These are phyloP conservation scores for Okamejei kenojei DNA, from an alignment of 2,797 vertebrate genomes.

Conservation along the genomic window DNA sequence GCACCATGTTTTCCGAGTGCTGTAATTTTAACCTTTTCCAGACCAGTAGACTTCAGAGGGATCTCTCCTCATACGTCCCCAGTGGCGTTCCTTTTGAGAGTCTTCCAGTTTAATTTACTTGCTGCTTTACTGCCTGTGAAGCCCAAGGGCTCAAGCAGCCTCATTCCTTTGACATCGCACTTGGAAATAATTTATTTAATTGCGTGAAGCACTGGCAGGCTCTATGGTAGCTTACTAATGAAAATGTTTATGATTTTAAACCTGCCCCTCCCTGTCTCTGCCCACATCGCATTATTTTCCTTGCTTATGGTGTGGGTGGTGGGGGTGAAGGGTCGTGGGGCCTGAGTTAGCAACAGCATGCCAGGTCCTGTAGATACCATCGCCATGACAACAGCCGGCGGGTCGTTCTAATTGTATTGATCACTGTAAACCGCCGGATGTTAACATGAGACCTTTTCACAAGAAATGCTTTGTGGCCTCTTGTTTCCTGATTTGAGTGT, in stretches of 20 bases:
- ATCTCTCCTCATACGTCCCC: neutral
- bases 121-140: slow-evolving; percentile 14
- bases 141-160: neutral
- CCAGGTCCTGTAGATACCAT: slow-evolving; percentile 20
- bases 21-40: neutral
- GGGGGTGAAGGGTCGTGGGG: too few relatives aligned
- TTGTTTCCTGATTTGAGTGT: neutral
- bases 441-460: neutral
- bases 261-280: neutral
- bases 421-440: slow-evolving; percentile 26
- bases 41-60: neutral
- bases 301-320: neutral
- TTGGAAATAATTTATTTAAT: slow-evolving; percentile 36
- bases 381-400: neutral
- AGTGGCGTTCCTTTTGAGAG: neutral
- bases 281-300: neutral
- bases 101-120: slow-evolving; percentile 15
- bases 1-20: neutral
- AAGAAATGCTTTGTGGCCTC: neutral
- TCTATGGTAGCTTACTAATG: neutral
- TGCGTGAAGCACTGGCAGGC: neutral
- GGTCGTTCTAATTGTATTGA: neutral
- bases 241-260: slow-evolving; percentile 18
- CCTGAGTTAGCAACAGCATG: neutral
- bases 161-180: neutral